Evolutionary conservation across 2,113 vertebrate species (phyloP), one percentile per base, ranked within the genome.

Genomic region (Cynocephalus volans): DNA sequence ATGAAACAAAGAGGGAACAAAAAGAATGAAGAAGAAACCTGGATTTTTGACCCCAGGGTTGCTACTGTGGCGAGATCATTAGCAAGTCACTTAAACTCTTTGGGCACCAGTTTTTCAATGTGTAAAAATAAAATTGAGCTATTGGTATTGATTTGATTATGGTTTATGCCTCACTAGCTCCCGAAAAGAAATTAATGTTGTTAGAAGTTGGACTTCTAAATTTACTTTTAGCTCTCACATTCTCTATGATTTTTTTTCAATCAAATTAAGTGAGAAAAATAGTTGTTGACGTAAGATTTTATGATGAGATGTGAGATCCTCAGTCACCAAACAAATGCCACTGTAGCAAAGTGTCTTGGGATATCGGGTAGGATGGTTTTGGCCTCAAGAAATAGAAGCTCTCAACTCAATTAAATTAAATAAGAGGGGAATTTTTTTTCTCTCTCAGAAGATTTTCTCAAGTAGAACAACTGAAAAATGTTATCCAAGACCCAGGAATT

Each of bases 211-310:
- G 18, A 79, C 23, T 72, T 86, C 13, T 48, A 82, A 45, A 77
- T 50, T 88, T 81, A 18, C 12, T 90, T 96, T 93, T 28, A 67
- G 18, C 4, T 67, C 15, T 88, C 77, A 54, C 5, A 18, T 41
- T 45, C 23, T 62, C 19, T 28, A 10, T 56, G 7, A 75, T 83
- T 92, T 90, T 84, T 79, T 90, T 87, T 83, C 11, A 45, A 73
- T 90, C 48, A 56, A 56, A 82, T 58, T 69, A 76, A 90, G 21
- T 83, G 28, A 83, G 69, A 73, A 93, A 95, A 93, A 54, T 48
- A 50, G 17, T 31, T 89, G 73, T 52, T 48, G 18, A 93, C 48
- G 73, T 0, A 65, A 26, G 69, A 10, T 93, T 90, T 23, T 88
- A 12, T 41, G 36, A 93, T 17, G 24, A 90, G 48, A 60, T 64